Evolutionary conservation across 2,888 invertebrate genomes (phyloP).

Genomic region (Thera obeliscata): DNA sequence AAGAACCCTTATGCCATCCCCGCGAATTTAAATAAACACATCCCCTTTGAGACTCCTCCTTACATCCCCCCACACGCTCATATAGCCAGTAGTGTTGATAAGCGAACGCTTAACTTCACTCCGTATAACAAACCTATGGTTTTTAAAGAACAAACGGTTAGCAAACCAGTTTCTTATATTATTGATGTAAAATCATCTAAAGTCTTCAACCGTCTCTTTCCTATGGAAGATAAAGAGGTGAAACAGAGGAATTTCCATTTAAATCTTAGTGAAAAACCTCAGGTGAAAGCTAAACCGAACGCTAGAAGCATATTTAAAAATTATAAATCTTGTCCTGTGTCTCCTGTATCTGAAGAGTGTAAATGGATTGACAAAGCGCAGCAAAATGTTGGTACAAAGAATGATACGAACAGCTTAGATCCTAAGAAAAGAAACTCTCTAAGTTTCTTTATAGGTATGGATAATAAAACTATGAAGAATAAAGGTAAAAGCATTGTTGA

Average conservation of each 20-base stretch:
- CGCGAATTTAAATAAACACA: slow-evolving; percentile 75
- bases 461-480: slow-evolving; percentile 73
- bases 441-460: slow-evolving; percentile 87
- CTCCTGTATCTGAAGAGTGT: slow-evolving; percentile 92
- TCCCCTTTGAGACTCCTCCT: slow-evolving; percentile 68
- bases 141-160: slow-evolving; percentile 68
- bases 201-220: slow-evolving; percentile 76
- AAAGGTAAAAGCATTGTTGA: slow-evolving; percentile 84
- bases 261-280: slow-evolving; percentile 70
- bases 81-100: slow-evolving; percentile 52
- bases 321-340: slow-evolving; percentile 92
- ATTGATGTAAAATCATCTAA: slow-evolving; percentile 74
- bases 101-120: slow-evolving; percentile 54
- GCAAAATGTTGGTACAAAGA: slow-evolving; percentile 52
- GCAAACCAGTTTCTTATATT: slow-evolving; percentile 66
- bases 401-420: slow-evolving; percentile 69
- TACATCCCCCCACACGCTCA: slow-evolving; percentile 79
- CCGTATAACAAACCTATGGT: slow-evolving; percentile 63
- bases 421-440: slow-evolving; percentile 85
- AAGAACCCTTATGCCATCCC: slow-evolving; percentile 83
- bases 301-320: slow-evolving; percentile 85
- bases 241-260: slow-evolving; percentile 75
- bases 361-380: slow-evolving; percentile 84
- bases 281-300: slow-evolving; percentile 67
- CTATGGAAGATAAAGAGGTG: slow-evolving; percentile 58